Evolutionary conservation across 2,113 vertebrate genomes (phyloP), one percentile per base, ranked within the genome.

Genomic region (Perca fluviatilis): DNA sequence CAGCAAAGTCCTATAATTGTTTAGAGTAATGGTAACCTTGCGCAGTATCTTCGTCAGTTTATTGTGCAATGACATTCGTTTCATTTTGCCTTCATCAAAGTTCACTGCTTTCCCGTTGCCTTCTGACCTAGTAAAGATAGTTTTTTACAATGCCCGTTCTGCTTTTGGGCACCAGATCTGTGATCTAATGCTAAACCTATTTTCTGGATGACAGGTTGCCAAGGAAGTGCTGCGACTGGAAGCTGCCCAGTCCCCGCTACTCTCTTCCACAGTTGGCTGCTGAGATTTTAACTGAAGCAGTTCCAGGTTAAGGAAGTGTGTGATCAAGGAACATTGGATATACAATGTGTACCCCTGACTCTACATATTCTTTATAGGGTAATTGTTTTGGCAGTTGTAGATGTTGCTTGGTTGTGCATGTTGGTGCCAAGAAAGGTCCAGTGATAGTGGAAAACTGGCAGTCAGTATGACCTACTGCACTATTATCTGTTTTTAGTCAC

Each of bases 191-290:
- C 56, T 74, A 43, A 69, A 82, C 64, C 74, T 80, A 60, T 46
- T 56, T 30, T 66, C 50, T 64, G 49, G 69, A 30, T 62, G 49
- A 71, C 50, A 46, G n/a, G 19, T 47, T 75, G 75, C 74, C 82
- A 81, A 78, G 15, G n/a, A 53, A 75, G 36, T 10, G 2, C 11
- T 11, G 25, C 13, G 4, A 36, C 40, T 66, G 80, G 53, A 75
- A 64, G 73, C 73, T 57, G 27, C 73, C 43, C 74, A 89, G 66
- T 72, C 67, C 75, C 50, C 72, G 62, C 75, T 9, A 40, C 79
- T 77, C 67, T 40, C 43, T 10, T 19, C 60, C 23, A 30, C 18
- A 64, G 73, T 67, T 77, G 68, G 73, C 79, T 70, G 66, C 72
- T 36, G 30, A 68, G 71, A 51, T 33, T 75, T 71, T 78, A 25